phyloP scores from a whole-genome alignment of 2,888 invertebrate genomes.

The Drosophila neotestacea region DNA sequence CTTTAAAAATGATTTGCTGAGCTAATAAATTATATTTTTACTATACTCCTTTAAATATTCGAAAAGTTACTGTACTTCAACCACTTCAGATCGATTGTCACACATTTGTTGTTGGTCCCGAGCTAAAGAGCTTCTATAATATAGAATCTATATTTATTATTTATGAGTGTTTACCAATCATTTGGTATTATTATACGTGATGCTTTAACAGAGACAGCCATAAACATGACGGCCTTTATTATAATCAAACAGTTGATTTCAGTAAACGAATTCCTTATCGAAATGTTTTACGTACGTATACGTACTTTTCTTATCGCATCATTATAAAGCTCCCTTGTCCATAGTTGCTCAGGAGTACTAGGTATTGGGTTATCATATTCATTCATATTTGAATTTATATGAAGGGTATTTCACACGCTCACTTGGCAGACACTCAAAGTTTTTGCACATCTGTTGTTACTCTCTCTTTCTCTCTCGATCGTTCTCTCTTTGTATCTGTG shows the following conservation, averaged over 20 bases:
- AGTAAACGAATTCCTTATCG: conserved; percentile 42
- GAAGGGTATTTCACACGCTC: conserved; percentile 31
- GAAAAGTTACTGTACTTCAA: not conserved
- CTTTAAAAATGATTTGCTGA: not conserved
- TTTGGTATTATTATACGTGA: conserved; percentile 27
- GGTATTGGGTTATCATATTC: conserved; percentile 35
- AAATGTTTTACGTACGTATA: conserved; percentile 12
- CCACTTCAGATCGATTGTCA: not conserved
- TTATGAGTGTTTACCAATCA: conserved; percentile 27
- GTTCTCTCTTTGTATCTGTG: not conserved
- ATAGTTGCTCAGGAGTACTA: conserved; percentile 16
- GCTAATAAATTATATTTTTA: not conserved
- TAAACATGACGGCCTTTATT: conserved; percentile 30
- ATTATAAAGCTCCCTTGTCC: conserved; percentile 20
- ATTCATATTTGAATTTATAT: conserved; percentile 28
- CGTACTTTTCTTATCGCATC: conserved; percentile 39
- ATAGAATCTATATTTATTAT: conserved; percentile 5
- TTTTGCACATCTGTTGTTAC: conserved; percentile 53
- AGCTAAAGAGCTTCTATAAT: not conserved
- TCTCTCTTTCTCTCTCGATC: conserved; percentile 1
- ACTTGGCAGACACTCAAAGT: conserved; percentile 12
- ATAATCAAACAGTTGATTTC: conserved; percentile 41
- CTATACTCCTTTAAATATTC: not conserved
- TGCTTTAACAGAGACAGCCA: conserved; percentile 23
- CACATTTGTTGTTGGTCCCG: not conserved